Evolutionary conservation across 2,888 invertebrate species (phyloP), one percentile per base, ranked within the genome.

Genomic region (Synanthedon formicaeformis): DNA sequence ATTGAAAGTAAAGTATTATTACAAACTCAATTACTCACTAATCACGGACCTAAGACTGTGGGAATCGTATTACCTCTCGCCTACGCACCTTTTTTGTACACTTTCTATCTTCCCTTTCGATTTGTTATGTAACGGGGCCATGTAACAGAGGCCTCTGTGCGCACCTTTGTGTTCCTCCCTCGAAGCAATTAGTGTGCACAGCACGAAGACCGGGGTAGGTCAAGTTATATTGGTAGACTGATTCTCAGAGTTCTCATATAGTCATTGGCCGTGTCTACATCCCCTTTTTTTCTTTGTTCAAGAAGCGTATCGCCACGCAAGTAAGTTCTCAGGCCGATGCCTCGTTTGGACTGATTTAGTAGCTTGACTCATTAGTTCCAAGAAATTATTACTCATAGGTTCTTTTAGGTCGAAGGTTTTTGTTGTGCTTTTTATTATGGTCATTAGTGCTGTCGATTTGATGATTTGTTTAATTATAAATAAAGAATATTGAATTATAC

Each of bases 221-320:
- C 80, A 67, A 56, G 58, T 63, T 70, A 73, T 51, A 60, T 56
- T 74, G 70, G 52, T 63, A 67, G 64, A 71, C 48, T 60, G 71
- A 71, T 80, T 80, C 80, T 71, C 75, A 56, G 57, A 74, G 73
- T 59, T 72, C 66, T 66, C 67, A 69, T 69, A 67, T 69, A 69
- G 71, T 75, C 70, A 76, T 73, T 71, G 70, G 67, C 66, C 73
- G 69, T 71, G 69, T 71, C 74, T 67, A 67, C 71, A 77, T 73
- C 78, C 79, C 79, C 77, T 78, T 80, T 69, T 34, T 81, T 82
- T 76, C 80, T 79, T 78, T 83, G 84, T 76, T 73, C 79, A 81
- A 67, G 71, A 63, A 78, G 73, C 85, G 82, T 80, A 74, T 76
- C 85, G 74, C 77, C 79, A 80, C 78, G 80, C 81, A 75, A 80